phyloP scores from a whole-genome alignment of 2,888 invertebrate species.

The Nowickia ferox region DNA sequence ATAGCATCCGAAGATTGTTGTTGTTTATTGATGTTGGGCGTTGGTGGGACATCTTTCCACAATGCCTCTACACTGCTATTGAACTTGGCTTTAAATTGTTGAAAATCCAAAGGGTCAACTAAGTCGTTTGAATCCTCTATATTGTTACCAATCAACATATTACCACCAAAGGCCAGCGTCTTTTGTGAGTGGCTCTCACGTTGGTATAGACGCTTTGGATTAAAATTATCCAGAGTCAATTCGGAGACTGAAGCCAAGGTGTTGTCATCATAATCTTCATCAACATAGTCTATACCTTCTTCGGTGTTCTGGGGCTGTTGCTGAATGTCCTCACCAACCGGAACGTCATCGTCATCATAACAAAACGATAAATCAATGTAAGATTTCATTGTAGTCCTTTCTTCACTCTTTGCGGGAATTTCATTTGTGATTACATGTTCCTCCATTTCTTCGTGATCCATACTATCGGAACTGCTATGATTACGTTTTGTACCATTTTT shows the following conservation, averaged over 20 bases:
- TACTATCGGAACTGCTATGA: conserved; percentile 78
- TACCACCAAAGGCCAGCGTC: conserved; percentile 3
- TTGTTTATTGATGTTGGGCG: not conserved
- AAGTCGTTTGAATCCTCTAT: conserved; percentile 72
- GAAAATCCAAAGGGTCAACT: conserved; percentile 77
- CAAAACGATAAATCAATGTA: conserved; percentile 74
- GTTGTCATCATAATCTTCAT: conserved; percentile 72
- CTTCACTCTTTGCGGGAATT: conserved; percentile 60
- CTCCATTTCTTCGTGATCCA: conserved; percentile 64
- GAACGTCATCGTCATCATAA: conserved; percentile 68
- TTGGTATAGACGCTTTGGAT: conserved; percentile 72
- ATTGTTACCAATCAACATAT: conserved; percentile 29
- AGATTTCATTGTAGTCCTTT: conserved; percentile 46
- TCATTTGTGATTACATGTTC: conserved; percentile 60
- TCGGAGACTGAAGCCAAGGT: conserved; percentile 74
- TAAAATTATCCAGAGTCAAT: conserved; percentile 59
- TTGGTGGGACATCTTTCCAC: conserved; percentile 84
- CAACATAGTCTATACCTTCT: conserved; percentile 62
- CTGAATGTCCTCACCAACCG: conserved; percentile 13
- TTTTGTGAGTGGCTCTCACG: conserved; percentile 64
- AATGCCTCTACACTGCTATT: conserved; percentile 88
- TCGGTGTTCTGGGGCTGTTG: not conserved
- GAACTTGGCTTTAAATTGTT: conserved; percentile 85
- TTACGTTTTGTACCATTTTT: conserved; percentile 78
- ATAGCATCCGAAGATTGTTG: not conserved